These are phyloP conservation scores for Dinoponera quadriceps DNA, from an alignment of 1,140 invertebrate species.

Conservation along the genomic window DNA sequence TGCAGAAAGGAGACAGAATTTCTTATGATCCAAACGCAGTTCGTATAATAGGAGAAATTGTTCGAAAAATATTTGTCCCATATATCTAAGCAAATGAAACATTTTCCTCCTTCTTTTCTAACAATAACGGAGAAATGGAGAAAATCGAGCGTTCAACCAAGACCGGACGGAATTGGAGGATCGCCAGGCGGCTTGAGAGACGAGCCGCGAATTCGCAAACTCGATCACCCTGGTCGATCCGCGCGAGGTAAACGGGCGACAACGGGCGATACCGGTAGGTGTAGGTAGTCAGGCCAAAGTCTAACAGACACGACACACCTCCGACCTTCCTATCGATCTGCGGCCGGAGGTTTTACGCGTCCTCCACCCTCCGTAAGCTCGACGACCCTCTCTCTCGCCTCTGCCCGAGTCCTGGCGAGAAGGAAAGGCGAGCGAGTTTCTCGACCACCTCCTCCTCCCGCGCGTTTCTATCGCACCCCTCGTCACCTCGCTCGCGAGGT, in stretches of 20 bases:
- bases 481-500: constrained; percentile 33
- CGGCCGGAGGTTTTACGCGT: constrained; percentile 83
- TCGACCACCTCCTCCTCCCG: constrained; percentile 59
- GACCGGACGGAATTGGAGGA: background rate
- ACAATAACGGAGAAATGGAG: no score
- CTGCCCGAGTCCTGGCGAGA: constrained; percentile 72
- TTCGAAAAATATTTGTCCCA: no score
- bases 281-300: constrained; percentile 73
- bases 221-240: constrained; percentile 55
- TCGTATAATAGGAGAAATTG: no score
- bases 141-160: no score
- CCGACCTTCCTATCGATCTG: constrained; percentile 85
- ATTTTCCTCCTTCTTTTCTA: no score
- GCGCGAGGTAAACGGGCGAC: constrained; percentile 20
- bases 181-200: background rate
- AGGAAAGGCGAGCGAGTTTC: constrained; percentile 72
- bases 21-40: no score
- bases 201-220: constrained; percentile 37
- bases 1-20: no score
- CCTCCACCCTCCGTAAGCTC: constrained; percentile 77
- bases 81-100: no score
- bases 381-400: constrained; percentile 56
- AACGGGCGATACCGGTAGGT: constrained; percentile 20
- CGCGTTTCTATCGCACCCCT: constrained; percentile 45
- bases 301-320: constrained; percentile 83